These are phyloP conservation scores for Elysia crispata DNA, from an alignment of 2,888 invertebrate species.

Conservation along the genomic window DNA sequence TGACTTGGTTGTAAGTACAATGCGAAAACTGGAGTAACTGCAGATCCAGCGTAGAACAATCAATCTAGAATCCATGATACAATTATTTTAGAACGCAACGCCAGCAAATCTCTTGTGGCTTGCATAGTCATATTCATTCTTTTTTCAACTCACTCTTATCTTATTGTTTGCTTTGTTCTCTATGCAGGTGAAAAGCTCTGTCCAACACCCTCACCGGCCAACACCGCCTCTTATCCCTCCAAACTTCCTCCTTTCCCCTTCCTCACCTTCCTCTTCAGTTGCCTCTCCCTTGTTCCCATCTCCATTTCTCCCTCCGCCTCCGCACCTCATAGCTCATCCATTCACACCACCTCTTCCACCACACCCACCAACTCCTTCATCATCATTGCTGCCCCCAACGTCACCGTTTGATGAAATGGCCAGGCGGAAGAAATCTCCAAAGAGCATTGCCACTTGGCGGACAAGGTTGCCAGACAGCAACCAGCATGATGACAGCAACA, in stretches of 20 bases:
- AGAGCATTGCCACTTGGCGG: not conserved
- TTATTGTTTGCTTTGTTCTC: not conserved
- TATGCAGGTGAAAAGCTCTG: slow-evolving; percentile 15
- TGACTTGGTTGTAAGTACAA: no score
- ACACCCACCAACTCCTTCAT: not conserved
- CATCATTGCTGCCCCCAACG: slow-evolving; percentile 15
- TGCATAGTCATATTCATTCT: not conserved
- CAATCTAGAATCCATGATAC: no score
- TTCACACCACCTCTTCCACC: no score
- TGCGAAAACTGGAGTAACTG: no score
- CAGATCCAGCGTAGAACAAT: no score
- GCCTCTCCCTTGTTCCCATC: not conserved
- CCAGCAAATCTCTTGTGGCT: no score
- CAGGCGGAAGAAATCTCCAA: slow-evolving; percentile 26
- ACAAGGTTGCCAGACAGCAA: not conserved
- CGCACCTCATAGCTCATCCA: not conserved
- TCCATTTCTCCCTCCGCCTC: not conserved
- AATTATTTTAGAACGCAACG: no score
- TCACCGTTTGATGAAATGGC: slow-evolving; percentile 20
- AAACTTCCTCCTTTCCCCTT: slow-evolving; percentile 20
- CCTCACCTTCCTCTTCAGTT: not conserved
- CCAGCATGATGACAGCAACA: slow-evolving; percentile 4
- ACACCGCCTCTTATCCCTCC: not conserved
- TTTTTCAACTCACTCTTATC: not conserved
- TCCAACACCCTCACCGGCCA: not conserved